Evolutionary conservation across 2,888 invertebrate species (phyloP), one percentile per base, ranked within the genome.

Genomic region (Epinotia nisella): DNA sequence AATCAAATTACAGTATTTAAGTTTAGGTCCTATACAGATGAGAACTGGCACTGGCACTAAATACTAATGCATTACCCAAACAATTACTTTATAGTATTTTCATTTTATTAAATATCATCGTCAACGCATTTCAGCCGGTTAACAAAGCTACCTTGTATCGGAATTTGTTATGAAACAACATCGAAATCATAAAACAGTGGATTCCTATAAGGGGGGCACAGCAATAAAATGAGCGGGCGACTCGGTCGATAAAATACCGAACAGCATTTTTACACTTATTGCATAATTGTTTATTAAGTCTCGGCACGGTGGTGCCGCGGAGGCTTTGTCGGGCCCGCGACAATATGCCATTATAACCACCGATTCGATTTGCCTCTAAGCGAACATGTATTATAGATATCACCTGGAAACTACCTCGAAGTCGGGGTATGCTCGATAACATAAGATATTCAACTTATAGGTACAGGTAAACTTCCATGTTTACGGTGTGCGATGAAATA

Each of bases 271-370:
- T 83, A 85, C 82, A 89, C 88, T 90, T 89, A 90, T 87, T 84
- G 82, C 83, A 85, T 92, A 90, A 91, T 92, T 91, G 90, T 92
- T 92, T 91, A 89, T 89, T 87, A 87, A 72, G 85, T 84, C 81
- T 80, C 77, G 76, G 71, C 73, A 68, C 76, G 77, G 76, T 74
- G 78, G 71, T 75, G 74, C 64, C 77, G 77, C 79, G 75, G 70
- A 74, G 66, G 80, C 91, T 91, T 92, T 91, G 90, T 87, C 88
- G 89, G 88, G 59, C 77, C 78, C 75, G 80, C 82, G 81, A 82
- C 85, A 86, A 83, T 82, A 80, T 80, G 79, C 77, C 81, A 88
- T 89, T 88, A 88, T 84, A 82, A 81, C 85, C 75, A 29, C 76
- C 85, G 83, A 91, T 91, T 92, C 88, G 90, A 85, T 85, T 75